Evolutionary conservation across 2,888 invertebrate genomes (phyloP), one percentile per base, ranked within the genome.

Genomic region (Eristalis arbustorum): DNA sequence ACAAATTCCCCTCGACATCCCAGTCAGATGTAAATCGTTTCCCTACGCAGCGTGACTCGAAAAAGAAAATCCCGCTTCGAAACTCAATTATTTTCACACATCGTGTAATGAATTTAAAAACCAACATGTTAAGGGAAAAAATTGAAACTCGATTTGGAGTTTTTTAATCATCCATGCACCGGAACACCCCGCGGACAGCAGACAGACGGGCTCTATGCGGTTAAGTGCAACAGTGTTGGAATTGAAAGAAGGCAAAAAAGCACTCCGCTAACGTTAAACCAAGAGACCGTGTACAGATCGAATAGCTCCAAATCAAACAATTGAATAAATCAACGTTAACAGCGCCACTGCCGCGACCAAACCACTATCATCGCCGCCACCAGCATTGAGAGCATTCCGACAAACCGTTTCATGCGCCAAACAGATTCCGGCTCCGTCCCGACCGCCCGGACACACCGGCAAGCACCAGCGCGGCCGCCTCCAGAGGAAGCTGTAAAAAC

Each of bases 241-340:
- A 73, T 73, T 23, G 18, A 34, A 66, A 67, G 63, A 69, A 11
- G 1, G 22, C 1, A 73, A 14, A 31, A 31, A 31, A 31, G 8
- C 4, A 31, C 31, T 31, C 31, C 2, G 28, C 40, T 40, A 31
- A 42, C 66, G 40, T 42, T 23, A 11, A 56, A 18, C 28, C 49
- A 18, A 61, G 40, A 61, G 11, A 23, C n/a, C 13, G 22, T 64
- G 13, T 66, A 34, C n/a, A 34, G n/a, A 80, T 74, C 59, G 37
- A 14, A 23, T 63, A 69, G 18, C 42, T 59, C 37, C 42, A 73
- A 83, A 77, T 83, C 73, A 77, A 74, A 66, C 78, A 78, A 78
- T 78, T 74, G 74, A 78, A 78, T 77, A 73, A 73, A 83, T 84
- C 78, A 84, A 72, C 62, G 31, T 75, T 75, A 66, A 62, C 67